phyloP scores from a whole-genome alignment of 2,797 vertebrate genomes.

The Serranus cabrilla region DNA sequence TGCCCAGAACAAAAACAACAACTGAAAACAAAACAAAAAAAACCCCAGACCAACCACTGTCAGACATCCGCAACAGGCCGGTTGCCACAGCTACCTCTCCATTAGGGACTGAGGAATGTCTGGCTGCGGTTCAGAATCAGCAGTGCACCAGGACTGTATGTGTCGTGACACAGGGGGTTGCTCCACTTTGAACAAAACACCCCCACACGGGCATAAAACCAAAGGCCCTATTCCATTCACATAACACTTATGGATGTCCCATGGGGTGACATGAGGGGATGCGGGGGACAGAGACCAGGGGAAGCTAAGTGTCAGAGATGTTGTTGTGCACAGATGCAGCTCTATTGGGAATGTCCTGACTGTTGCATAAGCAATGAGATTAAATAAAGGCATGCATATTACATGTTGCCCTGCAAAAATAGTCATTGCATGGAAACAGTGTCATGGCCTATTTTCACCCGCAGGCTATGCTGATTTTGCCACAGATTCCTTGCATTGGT shows the following conservation, averaged over 20 bases:
- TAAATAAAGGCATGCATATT: constrained; percentile 55
- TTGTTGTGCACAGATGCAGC: constrained; percentile 36
- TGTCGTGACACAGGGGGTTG: constrained; percentile 37
- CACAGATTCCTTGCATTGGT: not conserved
- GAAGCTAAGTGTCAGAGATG: constrained; percentile 46
- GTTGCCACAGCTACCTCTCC: constrained; percentile 63
- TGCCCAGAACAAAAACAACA: constrained; percentile 40
- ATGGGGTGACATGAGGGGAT: constrained; percentile 17
- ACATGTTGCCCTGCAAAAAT: constrained; percentile 21
- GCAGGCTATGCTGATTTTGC: constrained; percentile 1
- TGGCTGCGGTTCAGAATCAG: constrained; percentile 72
- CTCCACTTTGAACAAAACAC: constrained; percentile 60
- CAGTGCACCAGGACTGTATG: constrained; percentile 49
- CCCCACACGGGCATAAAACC: constrained; percentile 37
- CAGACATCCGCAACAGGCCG: constrained; percentile 54
- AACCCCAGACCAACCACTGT: constrained; percentile 34
- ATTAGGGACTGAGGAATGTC: constrained; percentile 72
- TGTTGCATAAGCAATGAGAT: constrained; percentile 36
- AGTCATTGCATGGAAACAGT: constrained; percentile 28
- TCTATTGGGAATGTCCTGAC: constrained; percentile 20
- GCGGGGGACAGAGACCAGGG: constrained; percentile 6
- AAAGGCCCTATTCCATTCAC: constrained; percentile 25
- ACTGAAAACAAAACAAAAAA: constrained; percentile 39
- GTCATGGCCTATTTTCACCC: constrained; percentile 45
- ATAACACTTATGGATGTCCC: constrained; percentile 48